These are phyloP conservation scores for Amazona guildingii DNA, from an alignment of 2,113 vertebrate species.

Conservation along the genomic window DNA sequence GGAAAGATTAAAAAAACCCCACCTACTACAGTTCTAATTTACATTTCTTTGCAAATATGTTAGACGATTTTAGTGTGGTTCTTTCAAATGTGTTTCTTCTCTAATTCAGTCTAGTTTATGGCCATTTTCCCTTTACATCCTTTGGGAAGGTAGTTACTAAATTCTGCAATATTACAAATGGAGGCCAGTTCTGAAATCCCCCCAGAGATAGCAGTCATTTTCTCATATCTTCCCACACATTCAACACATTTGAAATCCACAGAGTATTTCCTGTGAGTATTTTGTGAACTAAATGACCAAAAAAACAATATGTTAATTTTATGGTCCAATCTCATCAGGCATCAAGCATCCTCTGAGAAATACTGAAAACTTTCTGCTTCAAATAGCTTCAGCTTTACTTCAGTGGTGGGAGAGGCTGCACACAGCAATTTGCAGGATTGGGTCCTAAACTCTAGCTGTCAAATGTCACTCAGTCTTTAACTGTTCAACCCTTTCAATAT, in stretches of 20 bases:
- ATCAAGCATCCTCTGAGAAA: slow-evolving; percentile 28
- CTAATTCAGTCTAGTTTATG: slow-evolving; percentile 50
- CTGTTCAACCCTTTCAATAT: background rate
- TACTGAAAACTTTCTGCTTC: slow-evolving; percentile 33
- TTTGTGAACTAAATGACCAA: slow-evolving; percentile 53
- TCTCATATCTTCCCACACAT: slow-evolving; percentile 64
- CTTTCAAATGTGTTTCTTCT: slow-evolving; percentile 33
- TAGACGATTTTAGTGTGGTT: background rate
- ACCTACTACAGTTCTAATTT: background rate
- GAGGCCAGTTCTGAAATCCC: slow-evolving; percentile 65
- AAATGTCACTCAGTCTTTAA: background rate
- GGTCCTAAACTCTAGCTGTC: background rate
- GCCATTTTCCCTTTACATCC: slow-evolving; percentile 49
- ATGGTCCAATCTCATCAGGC: slow-evolving; percentile 34
- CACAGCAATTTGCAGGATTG: background rate
- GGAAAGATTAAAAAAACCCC: background rate
- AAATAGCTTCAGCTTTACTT: background rate
- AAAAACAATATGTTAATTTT: slow-evolving; percentile 28
- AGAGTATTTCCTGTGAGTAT: slow-evolving; percentile 60
- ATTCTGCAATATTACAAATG: slow-evolving; percentile 61
- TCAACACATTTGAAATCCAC: slow-evolving; percentile 67
- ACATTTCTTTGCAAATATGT: slow-evolving; percentile 20
- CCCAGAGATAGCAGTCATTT: slow-evolving; percentile 61
- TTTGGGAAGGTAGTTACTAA: slow-evolving; percentile 59
- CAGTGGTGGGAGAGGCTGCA: background rate